Evolutionary conservation across 2,888 invertebrate genomes (phyloP).

Genomic region (Pollenia labialis): DNA sequence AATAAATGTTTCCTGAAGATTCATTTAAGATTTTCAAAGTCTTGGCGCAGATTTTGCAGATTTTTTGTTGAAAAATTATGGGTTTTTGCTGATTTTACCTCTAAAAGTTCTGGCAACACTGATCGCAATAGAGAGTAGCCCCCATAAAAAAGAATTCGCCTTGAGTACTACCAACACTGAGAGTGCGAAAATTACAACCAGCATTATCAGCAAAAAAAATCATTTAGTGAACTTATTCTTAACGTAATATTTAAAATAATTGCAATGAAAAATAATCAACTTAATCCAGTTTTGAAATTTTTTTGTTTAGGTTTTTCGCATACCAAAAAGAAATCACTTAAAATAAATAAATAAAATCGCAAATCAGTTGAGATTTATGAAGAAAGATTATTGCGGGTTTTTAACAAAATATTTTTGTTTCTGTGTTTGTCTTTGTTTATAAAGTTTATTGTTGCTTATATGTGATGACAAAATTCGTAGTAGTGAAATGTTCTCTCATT

Average conservation of each 20-base stretch:
- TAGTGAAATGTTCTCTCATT: background rate
- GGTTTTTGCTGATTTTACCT: too few species aligned
- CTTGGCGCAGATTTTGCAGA: too few species aligned
- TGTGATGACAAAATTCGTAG: slow-evolving; percentile 11
- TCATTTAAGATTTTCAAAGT: too few species aligned
- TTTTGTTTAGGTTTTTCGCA: background rate
- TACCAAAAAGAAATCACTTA: slow-evolving; percentile 8
- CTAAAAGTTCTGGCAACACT: too few species aligned
- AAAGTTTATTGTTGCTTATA: slow-evolving; percentile 16
- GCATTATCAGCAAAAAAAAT: slow-evolving; percentile 36
- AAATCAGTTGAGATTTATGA: slow-evolving; percentile 50
- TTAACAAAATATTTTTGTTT: background rate
- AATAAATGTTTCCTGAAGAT: too few species aligned
- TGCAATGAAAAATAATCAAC: background rate
- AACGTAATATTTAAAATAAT: background rate
- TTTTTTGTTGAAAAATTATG: too few species aligned
- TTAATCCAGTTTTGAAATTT: background rate
- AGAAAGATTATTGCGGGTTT: slow-evolving; percentile 12
- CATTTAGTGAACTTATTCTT: background rate
- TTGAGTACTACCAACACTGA: background rate
- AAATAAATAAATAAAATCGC: slow-evolving; percentile 36
- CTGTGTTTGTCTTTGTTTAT: background rate
- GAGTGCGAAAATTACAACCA: slow-evolving; percentile 1
- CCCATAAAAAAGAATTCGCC: too few species aligned
- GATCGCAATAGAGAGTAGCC: too few species aligned